These are phyloP conservation scores for Folsomia candida DNA, from an alignment of 2,888 invertebrate genomes.

Conservation along the genomic window DNA sequence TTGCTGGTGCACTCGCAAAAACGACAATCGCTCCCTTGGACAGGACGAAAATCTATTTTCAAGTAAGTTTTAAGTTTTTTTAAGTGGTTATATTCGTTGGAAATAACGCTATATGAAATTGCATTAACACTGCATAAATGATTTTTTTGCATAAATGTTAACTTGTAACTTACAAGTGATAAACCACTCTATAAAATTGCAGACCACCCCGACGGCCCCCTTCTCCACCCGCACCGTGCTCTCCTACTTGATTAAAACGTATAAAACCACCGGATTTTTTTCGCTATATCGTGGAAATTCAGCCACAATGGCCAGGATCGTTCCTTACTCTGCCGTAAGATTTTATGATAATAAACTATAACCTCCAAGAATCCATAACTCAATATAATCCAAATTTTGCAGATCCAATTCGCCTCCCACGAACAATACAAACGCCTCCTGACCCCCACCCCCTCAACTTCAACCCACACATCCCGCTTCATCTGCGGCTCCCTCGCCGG, in stretches of 20 bases:
- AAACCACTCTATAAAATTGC: not conserved
- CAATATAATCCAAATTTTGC: too few species aligned
- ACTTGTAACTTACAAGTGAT: not conserved
- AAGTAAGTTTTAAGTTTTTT: conserved; percentile 61
- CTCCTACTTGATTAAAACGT: conserved; percentile 66
- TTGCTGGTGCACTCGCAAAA: conserved; percentile 93
- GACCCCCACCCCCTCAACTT: conserved; percentile 60
- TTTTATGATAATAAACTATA: too few species aligned
- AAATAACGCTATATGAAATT: too few species aligned
- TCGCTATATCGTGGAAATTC: conserved; percentile 97
- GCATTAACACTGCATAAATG: too few species aligned
- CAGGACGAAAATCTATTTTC: conserved; percentile 97
- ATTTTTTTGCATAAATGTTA: too few species aligned
- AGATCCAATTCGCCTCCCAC: conserved; percentile 93
- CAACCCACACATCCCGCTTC: conserved; percentile 61
- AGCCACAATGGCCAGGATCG: conserved; percentile 66
- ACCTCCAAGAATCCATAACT: not conserved
- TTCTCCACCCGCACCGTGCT: conserved; percentile 72
- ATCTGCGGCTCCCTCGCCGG: conserved; percentile 93
- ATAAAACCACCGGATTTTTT: conserved; percentile 71
- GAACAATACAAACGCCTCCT: conserved; percentile 92
- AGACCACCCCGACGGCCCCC: conserved; percentile 50
- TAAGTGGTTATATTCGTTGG: too few species aligned
- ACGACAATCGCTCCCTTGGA: conserved; percentile 95
- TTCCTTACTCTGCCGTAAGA: conserved; percentile 20